A percentile compares a stretch with the other conserved stretches of the same genome.
These are phyloP conservation scores for Hippocampus comes DNA, from an alignment of 2,113 vertebrate genomes.

Conservation along the genomic window DNA sequence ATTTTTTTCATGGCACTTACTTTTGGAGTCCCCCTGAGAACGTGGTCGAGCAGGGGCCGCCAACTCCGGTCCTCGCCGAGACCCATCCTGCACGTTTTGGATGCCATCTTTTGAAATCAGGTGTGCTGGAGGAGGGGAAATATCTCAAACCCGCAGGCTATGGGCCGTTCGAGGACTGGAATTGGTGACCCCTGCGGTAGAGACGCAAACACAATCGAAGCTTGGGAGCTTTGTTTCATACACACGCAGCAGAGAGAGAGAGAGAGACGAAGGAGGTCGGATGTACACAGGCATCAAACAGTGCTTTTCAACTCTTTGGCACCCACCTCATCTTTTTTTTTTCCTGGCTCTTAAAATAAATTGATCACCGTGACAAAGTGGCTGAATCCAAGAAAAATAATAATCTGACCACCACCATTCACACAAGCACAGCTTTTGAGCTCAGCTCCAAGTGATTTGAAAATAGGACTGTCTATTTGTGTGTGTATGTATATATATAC, in stretches of 20 bases:
- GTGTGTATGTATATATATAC: no score
- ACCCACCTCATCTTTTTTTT: slow-evolving; percentile 49
- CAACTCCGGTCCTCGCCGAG: no score
- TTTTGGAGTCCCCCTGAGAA: slow-evolving; percentile 68
- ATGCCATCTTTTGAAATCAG: no score
- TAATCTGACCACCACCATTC: slow-evolving; percentile 1
- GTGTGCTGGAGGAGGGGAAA: no score
- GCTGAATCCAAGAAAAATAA: slow-evolving; percentile 16
- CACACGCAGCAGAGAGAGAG: slow-evolving; percentile 35
- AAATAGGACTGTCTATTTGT: neutral
- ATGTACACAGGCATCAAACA: slow-evolving; percentile 52
- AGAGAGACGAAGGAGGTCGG: slow-evolving; percentile 37
- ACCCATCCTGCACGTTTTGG: no score
- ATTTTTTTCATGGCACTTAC: slow-evolving; percentile 21
- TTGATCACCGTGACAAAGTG: slow-evolving; percentile 30
- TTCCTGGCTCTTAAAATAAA: slow-evolving; percentile 34
- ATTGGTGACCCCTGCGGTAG: neutral
- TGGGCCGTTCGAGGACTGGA: no score
- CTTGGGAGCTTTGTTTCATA: slow-evolving; percentile 18
- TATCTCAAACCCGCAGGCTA: no score
- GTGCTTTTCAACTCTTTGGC: slow-evolving; percentile 61
- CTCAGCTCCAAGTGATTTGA: slow-evolving; percentile 16
- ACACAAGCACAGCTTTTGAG: slow-evolving; percentile 15
- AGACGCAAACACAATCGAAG: slow-evolving; percentile 34
- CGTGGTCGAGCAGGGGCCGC: slow-evolving; percentile 1